Base-by-base conservation (phyloP, 30 jellyfish, hydroid and myxozoan genomes). In the Rhopilema esculentum region DNA sequence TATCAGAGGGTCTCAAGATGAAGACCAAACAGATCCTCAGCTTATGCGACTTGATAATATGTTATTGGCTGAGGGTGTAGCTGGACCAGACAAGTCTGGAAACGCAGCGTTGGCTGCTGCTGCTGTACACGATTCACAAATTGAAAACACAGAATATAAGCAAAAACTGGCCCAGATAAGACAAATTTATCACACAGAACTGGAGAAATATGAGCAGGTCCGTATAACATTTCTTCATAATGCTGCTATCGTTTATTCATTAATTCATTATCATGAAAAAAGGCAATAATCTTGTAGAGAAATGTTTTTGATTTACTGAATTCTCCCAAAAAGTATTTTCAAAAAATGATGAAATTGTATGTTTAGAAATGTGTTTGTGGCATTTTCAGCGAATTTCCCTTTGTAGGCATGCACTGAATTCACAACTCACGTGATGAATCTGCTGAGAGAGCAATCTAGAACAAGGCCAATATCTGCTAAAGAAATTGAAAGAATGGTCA, bases 141-240 rank as follows among this genome's bases (percentile, higher is more conserved):
- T 94, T 57, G 99, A 94, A 75, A 94, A 89, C 78, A 71, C 97
- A 33, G 99, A 94, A 77, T 94, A 94, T 66, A 94, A 94, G 70
- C 92, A 90, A 27, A 94, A 94, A 80, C 78, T 94, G 72, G 96
- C 99, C 0, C 99, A 94, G 80, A 94, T 94, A 4, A 88, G 99
- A 51, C 99, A 94, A 74, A 94, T 94, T 17, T 94, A 94, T 75
- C 99, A 94, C 72, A 94, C 99, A 15, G 99, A 94, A 67, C 72
- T 94, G 70, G 99, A 94, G 84, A 94, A 94, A 82, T 94, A 94
- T 89, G 99, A 94, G 80, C 99, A 94, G 99, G 99, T 94, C 23
- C 2, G 32, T 57, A 31, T 28, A 26, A 27, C 26, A 0, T 29
- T 72, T 17, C 9, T n/a, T n/a, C n/a, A n/a, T n/a, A n/a, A n/a